These are phyloP conservation scores for Nomada lathburiana DNA, from an alignment of 2,888 invertebrate genomes.

Conservation along the genomic window DNA sequence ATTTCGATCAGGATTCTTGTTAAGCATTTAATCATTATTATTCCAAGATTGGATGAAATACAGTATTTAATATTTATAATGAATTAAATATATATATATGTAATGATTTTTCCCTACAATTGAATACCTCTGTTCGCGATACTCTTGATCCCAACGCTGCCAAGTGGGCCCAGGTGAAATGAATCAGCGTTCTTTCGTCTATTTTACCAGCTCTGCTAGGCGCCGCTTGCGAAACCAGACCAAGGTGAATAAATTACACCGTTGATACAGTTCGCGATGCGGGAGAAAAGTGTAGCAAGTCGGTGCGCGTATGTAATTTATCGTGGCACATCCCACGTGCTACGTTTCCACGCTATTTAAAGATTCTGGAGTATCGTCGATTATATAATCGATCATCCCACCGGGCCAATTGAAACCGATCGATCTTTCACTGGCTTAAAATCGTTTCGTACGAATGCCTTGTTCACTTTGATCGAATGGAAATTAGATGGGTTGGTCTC, in stretches of 20 bases:
- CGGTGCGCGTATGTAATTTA: slow-evolving; percentile 16
- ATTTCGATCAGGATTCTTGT: too few species aligned
- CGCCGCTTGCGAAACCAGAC: slow-evolving; percentile 65
- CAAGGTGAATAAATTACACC: slow-evolving; percentile 57
- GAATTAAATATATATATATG: too few species aligned
- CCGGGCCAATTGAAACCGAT: neutral
- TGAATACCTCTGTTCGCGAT: neutral
- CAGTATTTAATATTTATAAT: too few species aligned
- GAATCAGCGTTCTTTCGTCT: slow-evolving; percentile 41
- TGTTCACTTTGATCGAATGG: slow-evolving; percentile 33
- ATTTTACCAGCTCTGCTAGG: slow-evolving; percentile 40
- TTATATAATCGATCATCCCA: slow-evolving; percentile 27
- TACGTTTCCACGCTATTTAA: slow-evolving; percentile 15
- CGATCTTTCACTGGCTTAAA: slow-evolving; percentile 23
- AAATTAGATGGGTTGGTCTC: slow-evolving; percentile 27
- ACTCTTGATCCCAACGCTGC: slow-evolving; percentile 22
- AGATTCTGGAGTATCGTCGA: slow-evolving; percentile 16
- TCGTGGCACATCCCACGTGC: slow-evolving; percentile 47
- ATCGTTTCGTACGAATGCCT: slow-evolving; percentile 16
- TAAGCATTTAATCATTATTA: too few species aligned
- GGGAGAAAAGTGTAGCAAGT: slow-evolving; percentile 39
- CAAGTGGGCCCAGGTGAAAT: slow-evolving; percentile 24
- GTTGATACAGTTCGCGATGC: slow-evolving; percentile 17
- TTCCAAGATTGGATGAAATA: too few species aligned
- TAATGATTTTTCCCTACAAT: too few species aligned